Base-by-base conservation (phyloP, 1,140 invertebrate species). In the Hydropsyche tenuis region DNA sequence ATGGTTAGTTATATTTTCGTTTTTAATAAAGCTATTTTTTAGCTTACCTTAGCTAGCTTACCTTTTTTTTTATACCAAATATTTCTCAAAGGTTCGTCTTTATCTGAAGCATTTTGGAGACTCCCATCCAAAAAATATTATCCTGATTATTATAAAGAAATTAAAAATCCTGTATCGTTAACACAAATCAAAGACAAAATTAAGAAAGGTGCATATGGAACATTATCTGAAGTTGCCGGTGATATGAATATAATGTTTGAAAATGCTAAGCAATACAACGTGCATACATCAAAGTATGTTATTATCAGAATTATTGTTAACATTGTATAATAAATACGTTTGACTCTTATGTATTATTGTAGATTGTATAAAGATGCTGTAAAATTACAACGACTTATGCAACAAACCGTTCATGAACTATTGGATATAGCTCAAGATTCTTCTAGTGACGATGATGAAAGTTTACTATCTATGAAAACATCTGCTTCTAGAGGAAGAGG, bases 241-340 rank as follows among this genome's bases (percentile, higher is more conserved):
- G 97, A 99, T 81, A 89, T 99, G 86, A 97, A 97, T 81, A 90
- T 98, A n/a, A 97, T 99, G 92, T 97, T 99, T 87, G 94, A 98
- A 46, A 99, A 99, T 87, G 96, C 97, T 6, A 96, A 96, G 81
- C 91, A 92, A 78, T 99, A 98, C 82, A 99, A 99, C 81, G 84
- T 93, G 64, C 91, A 93, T 46, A 93, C 93, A 65, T 96, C 95
- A 2, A 89, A 91, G 78, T 70, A 48, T 37, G 51, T 56, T 56
- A 5, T 5, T 56, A 56, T 56, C 22, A 18, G 4, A 56, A 37
- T 4, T 37, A 37, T 37, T 37, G 3, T 37, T 56, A 56, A 16
- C 4, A 48, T 48, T 48, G 37, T 48, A 7, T n/a, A 14, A 48
- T 48, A 14, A 6, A 48, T 48, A 6, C 14, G 2, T n/a, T 6